Evolutionary conservation across 2,888 invertebrate species (phyloP), one percentile per base, ranked within the genome.

Genomic region (Drosophila mulleri): DNA sequence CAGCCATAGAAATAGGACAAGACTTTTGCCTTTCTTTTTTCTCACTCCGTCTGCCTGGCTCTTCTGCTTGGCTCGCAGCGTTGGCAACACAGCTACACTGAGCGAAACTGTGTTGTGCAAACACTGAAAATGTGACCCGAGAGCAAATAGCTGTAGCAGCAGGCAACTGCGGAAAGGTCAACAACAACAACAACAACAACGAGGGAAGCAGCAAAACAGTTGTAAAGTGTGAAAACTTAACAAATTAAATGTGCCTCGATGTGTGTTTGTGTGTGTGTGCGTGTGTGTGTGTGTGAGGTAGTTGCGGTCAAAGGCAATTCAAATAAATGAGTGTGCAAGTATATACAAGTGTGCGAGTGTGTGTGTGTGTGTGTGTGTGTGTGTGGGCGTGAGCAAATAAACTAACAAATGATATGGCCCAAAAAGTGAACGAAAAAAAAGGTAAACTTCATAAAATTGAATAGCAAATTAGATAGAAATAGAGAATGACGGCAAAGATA

Each of bases 151-250:
- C 45, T 53, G 50, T 14, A 57, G 41, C 47, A 26, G 45, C 23
- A 26, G 37, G 37, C 12, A 35, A 39, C 53, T 50, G 45, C 72
- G 67, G 45, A 69, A 78, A 74, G 81, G 81, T 81, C 71, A 72
- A 68, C 65, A 71, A 5, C 47, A 26, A 45, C 23, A 23, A 23
- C 67, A 72, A 68, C 65, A 71, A 9, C 26, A 29, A 16, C 35
- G 14, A 58, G 67, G 60, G 64, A 44, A 53, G 59, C 70, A 70
- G 68, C 68, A 66, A 53, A 77, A 70, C 74, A 66, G 62, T 58
- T 73, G 74, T 64, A 62, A 81, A 72, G 84, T 87, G 90, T 82
- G 80, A 90, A 89, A 89, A 82, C 87, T 88, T 82, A 87, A 90
- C 85, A 89, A 89, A 82, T 89, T 74, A 89, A 82, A 72, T 82